These are phyloP conservation scores for Melanotaenia pygmaea DNA, from an alignment of 2,797 vertebrate species.

Conservation along the genomic window DNA sequence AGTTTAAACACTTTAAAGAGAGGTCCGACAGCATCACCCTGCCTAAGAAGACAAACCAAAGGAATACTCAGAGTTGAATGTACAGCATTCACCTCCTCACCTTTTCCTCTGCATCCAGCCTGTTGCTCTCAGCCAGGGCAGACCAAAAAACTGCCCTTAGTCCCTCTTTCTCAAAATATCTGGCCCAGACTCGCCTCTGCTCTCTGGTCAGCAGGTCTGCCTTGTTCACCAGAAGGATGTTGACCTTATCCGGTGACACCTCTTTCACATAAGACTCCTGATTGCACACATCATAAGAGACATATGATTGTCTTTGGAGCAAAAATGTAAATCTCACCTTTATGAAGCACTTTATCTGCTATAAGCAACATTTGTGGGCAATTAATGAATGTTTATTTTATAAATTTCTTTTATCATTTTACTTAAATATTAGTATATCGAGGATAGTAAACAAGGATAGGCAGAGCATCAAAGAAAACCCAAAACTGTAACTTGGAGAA, in stretches of 20 bases:
- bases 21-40: not conserved
- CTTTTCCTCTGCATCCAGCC: slow-evolving; percentile 84
- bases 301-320: not conserved
- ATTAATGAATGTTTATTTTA: not conserved
- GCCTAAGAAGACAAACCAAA: not conserved
- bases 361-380: not conserved
- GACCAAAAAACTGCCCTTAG: slow-evolving; percentile 96
- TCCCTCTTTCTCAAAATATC: slow-evolving; percentile 88
- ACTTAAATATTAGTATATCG: not conserved
- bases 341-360: not conserved
- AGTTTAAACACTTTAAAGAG: not conserved
- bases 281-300: slow-evolving; percentile 32
- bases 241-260: slow-evolving; percentile 88
- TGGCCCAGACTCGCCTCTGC: slow-evolving; percentile 90
- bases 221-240: slow-evolving; percentile 95
- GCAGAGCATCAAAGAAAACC: not conserved
- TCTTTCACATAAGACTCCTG: slow-evolving; percentile 94
- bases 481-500: not conserved
- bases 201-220: slow-evolving; percentile 90
- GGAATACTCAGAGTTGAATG: not conserved
- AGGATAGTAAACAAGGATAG: not conserved
- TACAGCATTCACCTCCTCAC: slow-evolving; percentile 67
- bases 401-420: not conserved
- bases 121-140: slow-evolving; percentile 86
- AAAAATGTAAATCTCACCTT: not conserved